Percentiles rank a stretch among this genome's conserved stretches.
phyloP scores from a whole-genome alignment of 2,888 invertebrate genomes.

The Troides helena region DNA sequence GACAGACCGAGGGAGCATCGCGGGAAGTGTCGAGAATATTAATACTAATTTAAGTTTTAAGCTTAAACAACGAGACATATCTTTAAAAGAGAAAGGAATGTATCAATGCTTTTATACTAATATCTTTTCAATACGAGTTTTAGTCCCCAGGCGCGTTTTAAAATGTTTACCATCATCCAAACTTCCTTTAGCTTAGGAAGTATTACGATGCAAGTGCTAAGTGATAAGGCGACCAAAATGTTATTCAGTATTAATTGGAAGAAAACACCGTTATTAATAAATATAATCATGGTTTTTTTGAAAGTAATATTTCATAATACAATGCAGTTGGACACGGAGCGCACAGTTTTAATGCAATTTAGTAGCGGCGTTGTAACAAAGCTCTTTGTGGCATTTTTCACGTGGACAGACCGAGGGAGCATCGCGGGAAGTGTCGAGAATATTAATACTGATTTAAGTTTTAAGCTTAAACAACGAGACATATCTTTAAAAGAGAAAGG shows the following conservation, averaged over 20 bases:
- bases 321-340: constrained; percentile 47
- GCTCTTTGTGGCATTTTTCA: constrained; percentile 41
- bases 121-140: too few relatives aligned
- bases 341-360: constrained; percentile 65
- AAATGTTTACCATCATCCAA: too few relatives aligned
- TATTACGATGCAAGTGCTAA: too few relatives aligned
- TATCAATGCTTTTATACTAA: not conserved
- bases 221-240: too few relatives aligned
- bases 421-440: constrained; percentile 46
- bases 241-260: not conserved
- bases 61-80: not conserved
- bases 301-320: constrained; percentile 56
- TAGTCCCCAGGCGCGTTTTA: too few relatives aligned
- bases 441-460: constrained; percentile 12
- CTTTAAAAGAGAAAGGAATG: not conserved
- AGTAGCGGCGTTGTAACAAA: constrained; percentile 48
- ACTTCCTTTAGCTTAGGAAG: too few relatives aligned
- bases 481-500: not conserved
- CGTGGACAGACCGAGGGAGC: constrained; percentile 39
- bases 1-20: constrained; percentile 41
- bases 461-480: constrained; percentile 2
- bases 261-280: not conserved
- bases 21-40: constrained; percentile 44
- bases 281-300: not conserved
- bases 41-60: constrained; percentile 8